A percentile compares a stretch with the other conserved stretches of the same genome.
Conservation (phyloP, 2,113 vertebrate species). For the Centrocercus urophasianus region DNA sequence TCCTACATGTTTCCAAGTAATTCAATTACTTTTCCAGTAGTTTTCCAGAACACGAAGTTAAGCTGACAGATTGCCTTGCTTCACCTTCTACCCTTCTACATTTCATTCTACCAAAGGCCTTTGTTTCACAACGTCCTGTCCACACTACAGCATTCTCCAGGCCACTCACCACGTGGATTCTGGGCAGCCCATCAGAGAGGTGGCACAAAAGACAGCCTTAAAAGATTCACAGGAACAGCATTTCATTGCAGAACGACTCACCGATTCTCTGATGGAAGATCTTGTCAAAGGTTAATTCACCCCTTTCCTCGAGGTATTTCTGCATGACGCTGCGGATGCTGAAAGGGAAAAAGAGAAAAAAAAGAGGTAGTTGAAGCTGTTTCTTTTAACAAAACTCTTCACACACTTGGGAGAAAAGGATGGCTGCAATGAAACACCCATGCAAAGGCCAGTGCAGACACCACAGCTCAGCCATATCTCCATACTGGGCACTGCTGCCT, state of each 20-base stretch:
- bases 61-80: conserved; percentile 25
- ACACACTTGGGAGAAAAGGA: background rate
- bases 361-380: background rate
- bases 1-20: conserved; percentile 52
- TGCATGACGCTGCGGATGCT: conserved; percentile 99
- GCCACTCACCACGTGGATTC: background rate
- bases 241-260: conserved; percentile 73
- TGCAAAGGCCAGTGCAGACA: accelerated
- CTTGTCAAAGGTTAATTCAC: conserved; percentile 96
- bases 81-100: background rate
- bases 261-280: conserved; percentile 98
- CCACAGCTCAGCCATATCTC: too few relatives aligned
- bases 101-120: background rate
- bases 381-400: background rate
- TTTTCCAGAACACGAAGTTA: conserved; percentile 52
- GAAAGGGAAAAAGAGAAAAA: conserved; percentile 35
- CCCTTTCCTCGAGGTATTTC: conserved; percentile 95
- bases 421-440: too few relatives aligned
- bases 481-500: accelerated
- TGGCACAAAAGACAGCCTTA: background rate
- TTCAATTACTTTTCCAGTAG: conserved; percentile 55
- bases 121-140: background rate
- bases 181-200: background rate
- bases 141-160: background rate
- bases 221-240: accelerated